Conservation (phyloP, 64 coral and sea anemone genomes). For the Acropora tenuis region DNA sequence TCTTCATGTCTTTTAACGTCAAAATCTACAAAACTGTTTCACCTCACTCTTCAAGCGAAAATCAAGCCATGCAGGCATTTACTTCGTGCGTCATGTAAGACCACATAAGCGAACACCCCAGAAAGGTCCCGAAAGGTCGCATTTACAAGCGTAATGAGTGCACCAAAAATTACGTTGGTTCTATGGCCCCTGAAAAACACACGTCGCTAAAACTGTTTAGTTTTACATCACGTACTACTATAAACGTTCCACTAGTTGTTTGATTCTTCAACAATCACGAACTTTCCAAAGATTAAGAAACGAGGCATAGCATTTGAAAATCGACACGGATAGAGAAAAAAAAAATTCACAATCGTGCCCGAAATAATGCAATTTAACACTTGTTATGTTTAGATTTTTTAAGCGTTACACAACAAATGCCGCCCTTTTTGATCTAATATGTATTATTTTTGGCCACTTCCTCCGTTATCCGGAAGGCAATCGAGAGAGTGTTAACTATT, state of each 20-base stretch:
- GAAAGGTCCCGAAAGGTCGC: neutral
- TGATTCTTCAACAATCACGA: neutral
- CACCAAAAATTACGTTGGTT: neutral
- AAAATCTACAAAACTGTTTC: neutral
- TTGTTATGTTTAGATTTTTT: constrained; percentile 15
- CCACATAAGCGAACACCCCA: neutral
- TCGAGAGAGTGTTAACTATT: neutral
- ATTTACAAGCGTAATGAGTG: no score
- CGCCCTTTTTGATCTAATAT: neutral
- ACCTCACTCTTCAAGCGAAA: neutral
- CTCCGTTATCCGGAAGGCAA: neutral
- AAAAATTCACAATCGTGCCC: neutral
- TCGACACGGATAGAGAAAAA: neutral
- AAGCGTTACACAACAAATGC: neutral
- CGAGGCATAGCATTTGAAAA: neutral
- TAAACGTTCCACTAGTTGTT: neutral
- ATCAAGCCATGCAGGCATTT: neutral
- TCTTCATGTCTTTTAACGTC: neutral
- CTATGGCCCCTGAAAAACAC: neutral
- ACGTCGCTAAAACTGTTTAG: neutral
- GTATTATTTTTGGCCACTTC: neutral
- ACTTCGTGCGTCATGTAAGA: neutral
- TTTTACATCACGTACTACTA: neutral
- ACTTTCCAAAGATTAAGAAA: neutral
- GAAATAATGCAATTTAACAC: neutral